Conservation (phyloP, 2,113 vertebrate genomes). For the Gavia stellata region DNA sequence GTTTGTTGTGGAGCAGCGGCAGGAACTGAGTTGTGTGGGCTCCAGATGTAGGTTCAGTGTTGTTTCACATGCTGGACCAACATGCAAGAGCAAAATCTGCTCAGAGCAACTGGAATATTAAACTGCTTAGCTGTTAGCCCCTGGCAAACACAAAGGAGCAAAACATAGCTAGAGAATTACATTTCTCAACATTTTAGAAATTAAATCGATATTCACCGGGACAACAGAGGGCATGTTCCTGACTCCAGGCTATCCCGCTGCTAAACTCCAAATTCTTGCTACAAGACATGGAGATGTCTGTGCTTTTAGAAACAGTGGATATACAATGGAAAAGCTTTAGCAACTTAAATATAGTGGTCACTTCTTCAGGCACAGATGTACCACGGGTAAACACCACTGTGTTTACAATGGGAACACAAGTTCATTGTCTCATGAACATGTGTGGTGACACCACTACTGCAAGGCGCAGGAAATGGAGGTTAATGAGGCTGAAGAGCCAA, state of each 20-base stretch:
- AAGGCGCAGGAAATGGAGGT: slow-evolving; percentile 8
- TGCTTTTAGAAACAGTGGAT: background rate
- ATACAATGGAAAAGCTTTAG: background rate
- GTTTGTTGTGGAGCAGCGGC: background rate
- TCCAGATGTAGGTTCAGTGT: slow-evolving; percentile 5
- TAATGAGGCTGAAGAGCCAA: slow-evolving; percentile 33
- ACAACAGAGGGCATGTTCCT: background rate
- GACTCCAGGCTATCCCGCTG: background rate
- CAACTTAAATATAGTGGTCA: background rate
- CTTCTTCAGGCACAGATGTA: background rate
- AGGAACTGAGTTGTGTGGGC: background rate
- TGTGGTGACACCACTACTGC: background rate
- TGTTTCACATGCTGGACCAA: slow-evolving; percentile 1
- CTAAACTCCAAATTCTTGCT: background rate
- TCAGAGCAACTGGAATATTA: background rate
- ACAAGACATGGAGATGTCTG: background rate
- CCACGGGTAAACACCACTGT: background rate
- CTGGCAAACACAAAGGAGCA: background rate
- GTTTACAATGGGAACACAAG: slow-evolving; percentile 2
- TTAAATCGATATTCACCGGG: background rate
- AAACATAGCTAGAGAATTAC: background rate
- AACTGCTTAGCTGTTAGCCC: background rate
- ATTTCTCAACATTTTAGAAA: slow-evolving; percentile 32
- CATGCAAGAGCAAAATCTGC: background rate
- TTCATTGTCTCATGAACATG: background rate